Evolutionary conservation across 2,797 vertebrate species (phyloP).

Genomic region (Poeciliopsis infans): DNA sequence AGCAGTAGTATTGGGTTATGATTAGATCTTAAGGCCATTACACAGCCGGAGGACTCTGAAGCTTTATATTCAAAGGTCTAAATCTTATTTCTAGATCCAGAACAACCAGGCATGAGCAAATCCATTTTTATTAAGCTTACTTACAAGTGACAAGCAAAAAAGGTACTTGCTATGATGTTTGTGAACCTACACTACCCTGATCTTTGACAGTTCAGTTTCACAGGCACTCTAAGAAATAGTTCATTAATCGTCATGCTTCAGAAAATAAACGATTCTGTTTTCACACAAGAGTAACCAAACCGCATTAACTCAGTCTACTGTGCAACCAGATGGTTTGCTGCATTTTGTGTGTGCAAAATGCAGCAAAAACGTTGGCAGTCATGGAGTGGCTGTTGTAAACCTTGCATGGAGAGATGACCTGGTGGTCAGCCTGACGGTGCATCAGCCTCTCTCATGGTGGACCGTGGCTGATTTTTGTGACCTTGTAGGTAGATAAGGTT

Average conservation of each 20-base stretch:
- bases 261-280: neutral
- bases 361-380: too few species aligned
- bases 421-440: too few species aligned
- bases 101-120: neutral
- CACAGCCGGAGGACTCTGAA: neutral
- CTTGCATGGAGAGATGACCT: too few species aligned
- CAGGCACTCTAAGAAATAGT: neutral
- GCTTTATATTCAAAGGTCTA: neutral
- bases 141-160: neutral
- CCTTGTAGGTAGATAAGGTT: too few species aligned
- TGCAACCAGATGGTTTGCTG: neutral
- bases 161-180: neutral
- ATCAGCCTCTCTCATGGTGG: too few species aligned
- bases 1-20: neutral
- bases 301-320: neutral
- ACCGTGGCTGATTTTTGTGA: too few species aligned
- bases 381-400: too few species aligned
- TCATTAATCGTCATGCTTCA: neutral
- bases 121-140: neutral
- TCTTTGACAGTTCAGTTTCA: neutral
- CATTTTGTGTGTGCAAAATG: too few species aligned
- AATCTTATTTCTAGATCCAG: conserved; percentile 1
- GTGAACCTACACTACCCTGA: neutral
- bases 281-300: neutral
- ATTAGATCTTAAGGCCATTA: neutral